phyloP scores from a whole-genome alignment of 1,140 invertebrate genomes.

The Sarcophaga peregrina region DNA sequence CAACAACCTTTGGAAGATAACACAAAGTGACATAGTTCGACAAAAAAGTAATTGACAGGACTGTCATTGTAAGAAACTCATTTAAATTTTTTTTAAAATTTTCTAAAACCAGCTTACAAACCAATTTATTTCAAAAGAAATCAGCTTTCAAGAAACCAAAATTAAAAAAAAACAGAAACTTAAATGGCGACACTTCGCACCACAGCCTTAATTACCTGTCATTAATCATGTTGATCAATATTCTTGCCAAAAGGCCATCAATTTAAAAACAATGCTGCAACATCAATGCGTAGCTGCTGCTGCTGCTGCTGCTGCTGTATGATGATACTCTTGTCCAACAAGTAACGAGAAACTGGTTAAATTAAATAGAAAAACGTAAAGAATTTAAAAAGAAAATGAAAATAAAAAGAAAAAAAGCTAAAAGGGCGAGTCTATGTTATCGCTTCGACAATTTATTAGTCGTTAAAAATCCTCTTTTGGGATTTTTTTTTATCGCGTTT shows the following conservation, averaged over 20 bases:
- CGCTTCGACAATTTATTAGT: slow-evolving; percentile 40
- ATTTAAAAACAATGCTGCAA: slow-evolving; percentile 31
- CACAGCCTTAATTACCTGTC: slow-evolving; percentile 43
- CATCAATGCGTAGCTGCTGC: not conserved
- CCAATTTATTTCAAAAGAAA: no score
- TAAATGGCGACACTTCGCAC: slow-evolving; percentile 40
- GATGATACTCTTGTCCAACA: no score
- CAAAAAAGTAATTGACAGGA: no score
- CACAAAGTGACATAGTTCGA: no score
- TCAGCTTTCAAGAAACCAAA: not conserved
- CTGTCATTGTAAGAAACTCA: not conserved
- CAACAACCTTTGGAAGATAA: no score
- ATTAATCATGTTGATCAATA: slow-evolving; percentile 45
- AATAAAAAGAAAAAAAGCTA: not conserved
- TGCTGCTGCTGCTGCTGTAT: no score
- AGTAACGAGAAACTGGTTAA: not conserved
- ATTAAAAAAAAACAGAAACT: slow-evolving; percentile 7
- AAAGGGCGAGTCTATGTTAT: slow-evolving; percentile 35
- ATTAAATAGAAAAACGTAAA: not conserved
- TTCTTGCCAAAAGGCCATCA: slow-evolving; percentile 42
- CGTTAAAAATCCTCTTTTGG: slow-evolving; percentile 2
- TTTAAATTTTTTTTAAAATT: no score
- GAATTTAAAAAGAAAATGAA: not conserved
- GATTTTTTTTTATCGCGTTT: not conserved
- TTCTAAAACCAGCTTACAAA: no score